Conservation (phyloP, 1,140 invertebrate species). For the Nymphalis io region DNA sequence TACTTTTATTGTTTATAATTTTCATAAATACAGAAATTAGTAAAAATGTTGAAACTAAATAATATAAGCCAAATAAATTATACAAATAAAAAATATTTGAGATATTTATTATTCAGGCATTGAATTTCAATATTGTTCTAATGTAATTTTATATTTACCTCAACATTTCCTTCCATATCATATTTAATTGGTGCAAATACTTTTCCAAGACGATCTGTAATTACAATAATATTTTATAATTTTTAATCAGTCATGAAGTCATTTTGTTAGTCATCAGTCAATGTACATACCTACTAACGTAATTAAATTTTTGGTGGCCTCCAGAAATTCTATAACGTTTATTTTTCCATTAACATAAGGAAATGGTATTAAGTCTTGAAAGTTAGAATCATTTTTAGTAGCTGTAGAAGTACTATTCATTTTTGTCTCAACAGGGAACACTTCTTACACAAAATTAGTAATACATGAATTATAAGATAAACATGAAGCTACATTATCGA, state of each 20-base stretch:
- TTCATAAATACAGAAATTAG: no score
- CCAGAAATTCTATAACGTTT: conserved; percentile 83
- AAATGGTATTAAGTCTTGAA: conserved; percentile 70
- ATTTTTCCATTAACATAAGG: conserved; percentile 81
- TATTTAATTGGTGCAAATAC: conserved; percentile 86
- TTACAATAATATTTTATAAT: conserved; percentile 19
- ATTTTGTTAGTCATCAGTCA: conserved; percentile 1
- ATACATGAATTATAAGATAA: background rate
- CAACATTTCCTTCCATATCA: conserved; percentile 88
- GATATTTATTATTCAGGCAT: no score
- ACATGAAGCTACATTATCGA: conserved; percentile 26
- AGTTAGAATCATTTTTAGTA: conserved; percentile 43
- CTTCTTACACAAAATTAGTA: conserved; percentile 21
- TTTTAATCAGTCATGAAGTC: background rate
- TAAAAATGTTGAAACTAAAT: no score
- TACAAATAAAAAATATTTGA: no score
- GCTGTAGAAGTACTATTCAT: conserved; percentile 48
- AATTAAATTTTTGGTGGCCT: conserved; percentile 83
- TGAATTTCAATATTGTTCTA: background rate
- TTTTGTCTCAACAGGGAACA: conserved; percentile 18
- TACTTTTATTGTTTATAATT: no score
- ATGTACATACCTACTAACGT: conserved; percentile 81
- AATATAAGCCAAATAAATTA: no score
- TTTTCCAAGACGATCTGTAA: conserved; percentile 87
- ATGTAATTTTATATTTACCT: conserved; percentile 78